These are phyloP conservation scores for Falco naumanni DNA, from an alignment of 2,797 vertebrate species.

Conservation along the genomic window DNA sequence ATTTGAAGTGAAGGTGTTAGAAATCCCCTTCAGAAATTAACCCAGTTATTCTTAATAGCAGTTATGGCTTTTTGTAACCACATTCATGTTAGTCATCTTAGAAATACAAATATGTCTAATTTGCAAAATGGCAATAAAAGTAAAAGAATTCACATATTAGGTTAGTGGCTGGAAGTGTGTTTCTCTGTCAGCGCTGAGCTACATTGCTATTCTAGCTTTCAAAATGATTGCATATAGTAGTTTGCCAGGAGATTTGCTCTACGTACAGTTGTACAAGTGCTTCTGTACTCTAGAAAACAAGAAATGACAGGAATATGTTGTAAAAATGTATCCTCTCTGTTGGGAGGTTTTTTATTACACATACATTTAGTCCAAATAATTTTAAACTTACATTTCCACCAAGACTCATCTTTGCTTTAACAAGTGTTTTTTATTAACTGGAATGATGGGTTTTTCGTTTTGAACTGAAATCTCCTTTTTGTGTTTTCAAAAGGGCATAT, in stretches of 20 bases:
- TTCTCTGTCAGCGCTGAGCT: neutral
- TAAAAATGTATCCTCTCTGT: constrained; percentile 74
- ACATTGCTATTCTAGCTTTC: neutral
- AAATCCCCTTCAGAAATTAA: constrained; percentile 43
- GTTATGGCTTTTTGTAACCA: neutral
- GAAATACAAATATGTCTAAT: constrained; percentile 24
- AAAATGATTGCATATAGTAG: neutral
- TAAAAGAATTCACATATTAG: neutral
- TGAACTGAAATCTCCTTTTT: constrained; percentile 57
- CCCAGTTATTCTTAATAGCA: neutral
- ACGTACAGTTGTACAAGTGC: constrained; percentile 12
- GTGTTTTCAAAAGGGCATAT: constrained; percentile 53
- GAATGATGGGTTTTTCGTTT: constrained; percentile 49
- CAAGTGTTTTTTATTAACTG: constrained; percentile 75
- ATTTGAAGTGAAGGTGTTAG: constrained; percentile 20
- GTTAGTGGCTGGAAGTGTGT: neutral
- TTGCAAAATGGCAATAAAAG: neutral
- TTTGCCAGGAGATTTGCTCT: constrained; percentile 19
- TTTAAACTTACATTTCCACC: constrained; percentile 77
- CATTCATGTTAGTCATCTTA: neutral
- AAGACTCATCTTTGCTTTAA: constrained; percentile 75
- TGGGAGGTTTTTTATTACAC: constrained; percentile 76
- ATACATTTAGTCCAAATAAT: constrained; percentile 74
- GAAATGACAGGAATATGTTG: constrained; percentile 62
- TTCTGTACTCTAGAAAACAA: constrained; percentile 54